phyloP scores from a whole-genome alignment of 2,888 invertebrate genomes.

The Caenorhabditis sp. region DNA sequence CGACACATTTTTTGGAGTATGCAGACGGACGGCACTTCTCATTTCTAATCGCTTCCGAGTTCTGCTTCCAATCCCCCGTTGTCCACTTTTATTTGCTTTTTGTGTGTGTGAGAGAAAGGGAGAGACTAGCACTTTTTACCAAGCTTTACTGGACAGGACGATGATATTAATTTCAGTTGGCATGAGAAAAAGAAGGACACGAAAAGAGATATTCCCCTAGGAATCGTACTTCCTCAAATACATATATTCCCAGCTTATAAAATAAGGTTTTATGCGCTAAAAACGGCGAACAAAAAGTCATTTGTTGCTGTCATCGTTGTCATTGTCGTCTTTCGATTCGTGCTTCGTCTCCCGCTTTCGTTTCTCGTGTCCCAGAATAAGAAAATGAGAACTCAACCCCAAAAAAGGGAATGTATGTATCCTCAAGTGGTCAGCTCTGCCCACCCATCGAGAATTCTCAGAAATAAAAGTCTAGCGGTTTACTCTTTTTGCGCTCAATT shows the following conservation, averaged over 20 bases:
- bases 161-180: conserved; percentile 55
- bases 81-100: conserved; percentile 55
- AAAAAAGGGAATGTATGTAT: conserved; percentile 16
- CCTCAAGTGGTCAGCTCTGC: conserved; percentile 12
- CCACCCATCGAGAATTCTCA: neutral
- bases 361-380: conserved; percentile 5
- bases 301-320: conserved; percentile 43
- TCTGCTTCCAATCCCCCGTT: conserved; percentile 1
- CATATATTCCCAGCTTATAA: conserved; percentile 22
- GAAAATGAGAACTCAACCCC: conserved; percentile 1
- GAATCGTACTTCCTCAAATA: conserved; percentile 44
- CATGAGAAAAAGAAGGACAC: conserved; percentile 3
- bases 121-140: conserved; percentile 32
- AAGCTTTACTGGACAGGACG: conserved; percentile 16
- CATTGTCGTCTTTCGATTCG: conserved; percentile 41
- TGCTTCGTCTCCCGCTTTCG: conserved; percentile 25
- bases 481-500: conserved; percentile 21
- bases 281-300: conserved; percentile 47
- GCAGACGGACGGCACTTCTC: conserved; percentile 12
- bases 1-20: too few species aligned
- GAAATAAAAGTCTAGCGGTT: neutral
- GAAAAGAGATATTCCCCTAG: conserved; percentile 32
- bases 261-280: conserved; percentile 44
- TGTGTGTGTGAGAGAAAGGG: conserved; percentile 17
- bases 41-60: conserved; percentile 14